Evolutionary conservation across 2,113 vertebrate genomes (phyloP).

Genomic region (Origma solitaria): DNA sequence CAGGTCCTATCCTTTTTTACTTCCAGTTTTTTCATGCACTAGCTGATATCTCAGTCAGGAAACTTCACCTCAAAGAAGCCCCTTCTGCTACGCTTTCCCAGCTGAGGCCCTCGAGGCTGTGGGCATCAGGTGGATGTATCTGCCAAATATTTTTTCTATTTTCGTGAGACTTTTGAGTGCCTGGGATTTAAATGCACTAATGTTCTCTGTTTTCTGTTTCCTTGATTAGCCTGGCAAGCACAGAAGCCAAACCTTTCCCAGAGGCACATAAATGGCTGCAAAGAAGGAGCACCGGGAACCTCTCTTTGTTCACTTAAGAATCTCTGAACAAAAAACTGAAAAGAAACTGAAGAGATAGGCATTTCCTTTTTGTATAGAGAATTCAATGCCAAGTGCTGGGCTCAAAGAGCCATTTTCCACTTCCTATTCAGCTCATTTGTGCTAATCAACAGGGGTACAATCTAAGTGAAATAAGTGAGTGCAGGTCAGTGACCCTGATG

Average conservation of each 20-base stretch:
- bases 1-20: not conserved
- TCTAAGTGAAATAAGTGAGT: not conserved
- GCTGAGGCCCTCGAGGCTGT: rapidly evolving
- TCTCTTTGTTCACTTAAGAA: conserved; percentile 9
- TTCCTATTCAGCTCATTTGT: not conserved
- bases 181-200: not conserved
- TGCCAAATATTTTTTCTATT: not conserved
- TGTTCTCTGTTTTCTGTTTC: not conserved
- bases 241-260: not conserved
- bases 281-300: not conserved
- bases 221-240: conserved; percentile 2
- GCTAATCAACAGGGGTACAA: not conserved
- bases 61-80: not conserved
- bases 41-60: not conserved
- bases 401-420: not conserved
- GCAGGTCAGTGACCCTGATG: not conserved
- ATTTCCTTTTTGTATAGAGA: not conserved
- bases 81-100: not conserved
- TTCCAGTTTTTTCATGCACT: not conserved
- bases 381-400: not conserved
- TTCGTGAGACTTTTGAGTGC: not conserved
- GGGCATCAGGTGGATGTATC: not conserved
- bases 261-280: not conserved
- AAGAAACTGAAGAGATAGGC: not conserved
- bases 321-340: not conserved